Base-by-base conservation (phyloP, 2,113 vertebrate genomes). In the Tetrax tetrax region DNA sequence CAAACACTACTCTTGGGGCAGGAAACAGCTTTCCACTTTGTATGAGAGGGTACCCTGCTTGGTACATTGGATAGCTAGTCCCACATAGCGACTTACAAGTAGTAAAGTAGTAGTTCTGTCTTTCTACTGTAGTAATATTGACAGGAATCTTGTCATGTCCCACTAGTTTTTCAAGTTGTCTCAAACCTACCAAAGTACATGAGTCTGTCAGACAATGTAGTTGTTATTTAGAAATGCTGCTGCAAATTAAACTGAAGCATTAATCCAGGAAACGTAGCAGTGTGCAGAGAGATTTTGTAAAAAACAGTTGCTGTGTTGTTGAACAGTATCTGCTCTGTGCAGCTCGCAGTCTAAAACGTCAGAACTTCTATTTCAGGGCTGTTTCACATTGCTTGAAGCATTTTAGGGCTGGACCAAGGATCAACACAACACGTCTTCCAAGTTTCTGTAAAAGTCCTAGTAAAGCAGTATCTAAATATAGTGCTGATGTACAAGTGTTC, bases 391-490 rank as follows among this genome's bases (percentile, higher is more conserved):
- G 75, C 94, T 95, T 91, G 84, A 63, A 95, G 91, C 78, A 92
- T 95, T 96, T 93, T 93, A 95, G 83, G 94, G 90, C 80, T 95
- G 83, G 89, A 94, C 92, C 66, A 74, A 95, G 81, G 93, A 91
- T 94, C 92, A 95, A 87, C 93, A 87, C 68, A 96, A 88, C 83
- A 76, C 24, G 6, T 83, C 93, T 94, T 94, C 94, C 93, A 94
- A 96, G 84, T 95, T 96, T 95, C 95, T 95, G 87, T 81, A 89
- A 31, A 91, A 90, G 79, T 87, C 92, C 91, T 81, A 78, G 80
- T 87, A 85, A 97, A 97, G 72, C 83, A 63, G 69, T 53, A 28
- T 85, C 96, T 97, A 96, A 97, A 97, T 95, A 93, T 96, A 96
- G 95, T 80, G 38, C 83, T 71, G 54, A 60, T 85, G 86, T 83